These are phyloP conservation scores for Sphaeramia orbicularis DNA, from an alignment of 2,797 vertebrate genomes.

Conservation along the genomic window DNA sequence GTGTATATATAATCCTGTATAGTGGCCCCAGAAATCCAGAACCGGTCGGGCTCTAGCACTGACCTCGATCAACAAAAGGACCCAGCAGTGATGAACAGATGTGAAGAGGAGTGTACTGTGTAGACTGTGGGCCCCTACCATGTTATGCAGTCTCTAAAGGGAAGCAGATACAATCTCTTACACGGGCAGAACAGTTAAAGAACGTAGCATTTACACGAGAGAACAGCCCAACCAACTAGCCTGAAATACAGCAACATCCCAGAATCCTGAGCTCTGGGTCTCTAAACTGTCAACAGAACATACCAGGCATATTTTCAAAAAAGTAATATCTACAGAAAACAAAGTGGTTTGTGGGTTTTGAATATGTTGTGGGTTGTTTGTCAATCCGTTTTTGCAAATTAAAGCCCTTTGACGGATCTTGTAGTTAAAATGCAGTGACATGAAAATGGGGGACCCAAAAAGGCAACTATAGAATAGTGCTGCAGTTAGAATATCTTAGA, in stretches of 20 bases:
- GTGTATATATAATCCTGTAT: too few relatives aligned
- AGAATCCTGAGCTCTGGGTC: conserved; percentile 48
- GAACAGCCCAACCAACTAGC: conserved; percentile 63
- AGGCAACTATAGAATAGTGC: conserved; percentile 81
- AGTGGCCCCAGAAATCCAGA: too few relatives aligned
- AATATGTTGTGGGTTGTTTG: conserved; percentile 19
- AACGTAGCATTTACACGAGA: conserved; percentile 66
- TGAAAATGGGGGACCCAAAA: conserved; percentile 62
- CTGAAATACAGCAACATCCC: conserved; percentile 63
- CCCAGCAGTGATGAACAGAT: conserved; percentile 39
- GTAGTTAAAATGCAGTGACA: conserved; percentile 53
- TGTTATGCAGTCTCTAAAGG: conserved; percentile 42
- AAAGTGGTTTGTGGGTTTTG: conserved; percentile 43
- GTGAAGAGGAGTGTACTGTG: conserved; percentile 50
- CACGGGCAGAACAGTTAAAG: conserved; percentile 41
- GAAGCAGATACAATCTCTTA: conserved; percentile 56
- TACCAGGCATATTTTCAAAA: conserved; percentile 59
- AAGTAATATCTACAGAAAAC: conserved; percentile 70
- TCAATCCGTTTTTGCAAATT: conserved; percentile 71
- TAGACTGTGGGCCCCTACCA: conserved; percentile 50
- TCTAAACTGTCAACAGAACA: conserved; percentile 50
- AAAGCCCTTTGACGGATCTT: conserved; percentile 81
- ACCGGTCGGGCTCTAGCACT: too few relatives aligned
- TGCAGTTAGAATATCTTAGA: conserved; percentile 64
- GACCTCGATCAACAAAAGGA: conserved; percentile 27